phyloP scores from a whole-genome alignment of 2,888 invertebrate genomes.

The Diogma glabrata region DNA sequence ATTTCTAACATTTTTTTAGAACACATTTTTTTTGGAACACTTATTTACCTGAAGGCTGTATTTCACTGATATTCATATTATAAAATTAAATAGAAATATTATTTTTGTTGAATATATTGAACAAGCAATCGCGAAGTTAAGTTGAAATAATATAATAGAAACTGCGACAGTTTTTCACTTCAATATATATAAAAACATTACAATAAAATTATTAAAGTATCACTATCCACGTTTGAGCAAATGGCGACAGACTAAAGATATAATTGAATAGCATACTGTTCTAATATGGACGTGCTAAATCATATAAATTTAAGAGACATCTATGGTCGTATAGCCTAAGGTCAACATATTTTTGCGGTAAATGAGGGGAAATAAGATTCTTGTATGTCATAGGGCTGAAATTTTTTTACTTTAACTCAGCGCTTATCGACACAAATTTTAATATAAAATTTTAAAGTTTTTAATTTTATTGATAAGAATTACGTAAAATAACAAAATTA shows the following conservation, averaged over 20 bases:
- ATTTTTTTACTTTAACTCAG: too few species aligned
- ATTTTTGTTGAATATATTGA: background rate
- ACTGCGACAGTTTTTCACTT: too few species aligned
- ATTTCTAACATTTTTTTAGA: background rate
- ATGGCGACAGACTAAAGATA: conserved; percentile 8
- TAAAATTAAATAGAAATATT: conserved; percentile 3
- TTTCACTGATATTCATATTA: conserved; percentile 7
- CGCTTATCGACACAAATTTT: too few species aligned
- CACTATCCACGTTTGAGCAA: conserved; percentile 6
- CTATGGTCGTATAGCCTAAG: background rate
- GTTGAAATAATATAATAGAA: background rate
- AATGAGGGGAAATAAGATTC: conserved; percentile 5
- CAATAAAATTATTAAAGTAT: background rate
- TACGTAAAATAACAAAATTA: too few species aligned
- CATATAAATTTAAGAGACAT: background rate
- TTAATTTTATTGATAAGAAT: too few species aligned
- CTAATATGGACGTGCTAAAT: conserved; percentile 5
- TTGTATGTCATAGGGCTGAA: too few species aligned
- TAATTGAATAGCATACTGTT: conserved; percentile 7
- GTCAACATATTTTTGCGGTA: too few species aligned
- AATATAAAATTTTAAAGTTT: too few species aligned
- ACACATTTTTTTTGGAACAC: conserved; percentile 4
- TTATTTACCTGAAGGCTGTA: conserved; percentile 6
- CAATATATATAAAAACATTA: conserved; percentile 3
- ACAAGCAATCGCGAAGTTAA: background rate